These are phyloP conservation scores for Anoplophora glabripennis DNA, from an alignment of 1,140 invertebrate species.

Conservation along the genomic window DNA sequence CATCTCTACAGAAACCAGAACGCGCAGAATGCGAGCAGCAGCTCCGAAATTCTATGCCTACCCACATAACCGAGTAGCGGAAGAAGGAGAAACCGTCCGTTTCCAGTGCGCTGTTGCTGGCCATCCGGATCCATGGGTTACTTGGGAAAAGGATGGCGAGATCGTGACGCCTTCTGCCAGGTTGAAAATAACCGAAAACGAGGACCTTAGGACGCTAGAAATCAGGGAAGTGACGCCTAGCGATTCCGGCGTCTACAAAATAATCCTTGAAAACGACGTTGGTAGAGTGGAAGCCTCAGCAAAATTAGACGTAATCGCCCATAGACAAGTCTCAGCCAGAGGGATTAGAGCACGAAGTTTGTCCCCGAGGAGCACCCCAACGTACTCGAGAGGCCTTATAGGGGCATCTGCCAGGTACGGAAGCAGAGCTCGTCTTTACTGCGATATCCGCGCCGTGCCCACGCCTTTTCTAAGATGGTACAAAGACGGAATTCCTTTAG, in stretches of 20 bases:
- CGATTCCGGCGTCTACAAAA: slow-evolving; percentile 78
- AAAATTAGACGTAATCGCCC: slow-evolving; percentile 73
- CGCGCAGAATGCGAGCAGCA: slow-evolving; percentile 35
- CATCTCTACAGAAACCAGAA: background rate
- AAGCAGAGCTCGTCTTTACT: slow-evolving; percentile 55
- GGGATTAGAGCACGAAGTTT: slow-evolving; percentile 50
- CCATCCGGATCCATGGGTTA: slow-evolving; percentile 71
- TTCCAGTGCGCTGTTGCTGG: slow-evolving; percentile 79
- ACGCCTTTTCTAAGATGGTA: slow-evolving; percentile 61
- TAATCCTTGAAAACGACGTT: slow-evolving; percentile 78
- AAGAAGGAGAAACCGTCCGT: slow-evolving; percentile 75
- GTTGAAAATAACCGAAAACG: slow-evolving; percentile 68
- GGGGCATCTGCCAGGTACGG: slow-evolving; percentile 52
- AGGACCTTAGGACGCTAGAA: slow-evolving; percentile 73
- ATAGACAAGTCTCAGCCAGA: slow-evolving; percentile 47
- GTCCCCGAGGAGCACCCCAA: slow-evolving; percentile 42
- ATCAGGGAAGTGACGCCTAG: slow-evolving; percentile 72
- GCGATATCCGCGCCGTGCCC: slow-evolving; percentile 56
- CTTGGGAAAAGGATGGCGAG: slow-evolving; percentile 77
- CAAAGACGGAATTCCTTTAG: slow-evolving; percentile 56
- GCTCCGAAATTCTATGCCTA: slow-evolving; percentile 84
- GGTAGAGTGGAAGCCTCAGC: slow-evolving; percentile 78
- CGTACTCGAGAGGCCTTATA: slow-evolving; percentile 47
- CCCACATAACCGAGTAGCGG: slow-evolving; percentile 78
- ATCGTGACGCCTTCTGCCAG: slow-evolving; percentile 62